phyloP scores from a whole-genome alignment of 2,113 vertebrate species.

The Procapra przewalskii region DNA sequence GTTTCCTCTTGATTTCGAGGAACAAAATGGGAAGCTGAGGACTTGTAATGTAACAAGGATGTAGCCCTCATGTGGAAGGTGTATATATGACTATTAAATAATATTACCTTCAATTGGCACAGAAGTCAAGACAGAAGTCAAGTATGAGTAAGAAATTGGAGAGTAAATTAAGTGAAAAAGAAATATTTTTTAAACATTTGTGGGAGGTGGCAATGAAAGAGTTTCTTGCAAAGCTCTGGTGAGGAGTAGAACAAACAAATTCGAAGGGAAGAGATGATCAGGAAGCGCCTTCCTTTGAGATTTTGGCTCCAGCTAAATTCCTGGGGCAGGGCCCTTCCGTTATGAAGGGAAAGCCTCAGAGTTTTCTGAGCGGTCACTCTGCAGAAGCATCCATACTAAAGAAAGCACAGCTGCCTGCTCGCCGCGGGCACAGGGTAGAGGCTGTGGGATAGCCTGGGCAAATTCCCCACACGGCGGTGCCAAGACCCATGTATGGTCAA shows the following conservation, averaged over 20 bases:
- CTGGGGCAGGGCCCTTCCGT: neutral
- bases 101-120: conserved; percentile 33
- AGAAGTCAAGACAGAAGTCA: conserved; percentile 48
- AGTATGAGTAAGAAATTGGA: conserved; percentile 61
- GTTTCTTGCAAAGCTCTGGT: neutral
- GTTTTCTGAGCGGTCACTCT: neutral
- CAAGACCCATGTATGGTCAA: conserved; percentile 82
- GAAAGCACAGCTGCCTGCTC: conserved; percentile 35
- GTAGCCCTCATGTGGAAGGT: conserved; percentile 40
- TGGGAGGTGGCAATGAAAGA: neutral
- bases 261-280: neutral
- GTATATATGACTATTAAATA: conserved; percentile 60
- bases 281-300: neutral
- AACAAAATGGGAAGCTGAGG: conserved; percentile 26
- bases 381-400: neutral
- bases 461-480: conserved; percentile 69
- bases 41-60: conserved; percentile 33
- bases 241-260: neutral
- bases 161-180: conserved; percentile 44
- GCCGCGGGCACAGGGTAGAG: conserved; percentile 22
- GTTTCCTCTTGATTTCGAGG: conserved; percentile 47
- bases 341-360: neutral
- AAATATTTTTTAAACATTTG: conserved; percentile 12
- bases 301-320: neutral
- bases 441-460: conserved; percentile 59